Conservation (phyloP, 1,140 invertebrate genomes). For the Drosophila navojoa region DNA sequence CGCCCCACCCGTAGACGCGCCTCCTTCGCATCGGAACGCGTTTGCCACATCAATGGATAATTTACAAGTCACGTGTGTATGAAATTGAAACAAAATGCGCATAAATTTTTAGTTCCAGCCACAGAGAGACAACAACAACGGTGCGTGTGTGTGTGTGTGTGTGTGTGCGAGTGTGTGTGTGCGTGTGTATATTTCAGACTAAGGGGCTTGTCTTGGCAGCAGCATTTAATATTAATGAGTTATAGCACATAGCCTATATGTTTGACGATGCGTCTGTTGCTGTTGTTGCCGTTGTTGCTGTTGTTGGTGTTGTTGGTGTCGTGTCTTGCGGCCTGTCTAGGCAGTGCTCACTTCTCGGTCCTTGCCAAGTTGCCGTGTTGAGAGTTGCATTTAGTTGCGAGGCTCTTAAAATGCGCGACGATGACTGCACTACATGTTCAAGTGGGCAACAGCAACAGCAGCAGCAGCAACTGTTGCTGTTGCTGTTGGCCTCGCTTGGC, state of each 20-base stretch:
- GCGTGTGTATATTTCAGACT: constrained; percentile 38
- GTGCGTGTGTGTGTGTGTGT: constrained; percentile 11
- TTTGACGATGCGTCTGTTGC: constrained; percentile 76
- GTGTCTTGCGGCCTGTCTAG: constrained; percentile 57
- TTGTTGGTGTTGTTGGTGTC: constrained; percentile 53
- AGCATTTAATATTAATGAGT: constrained; percentile 82
- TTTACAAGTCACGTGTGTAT: constrained; percentile 81
- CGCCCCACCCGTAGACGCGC: constrained; percentile 1
- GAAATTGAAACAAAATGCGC: constrained; percentile 82
- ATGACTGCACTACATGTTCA: constrained; percentile 77
- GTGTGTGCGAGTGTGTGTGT: constrained; percentile 22
- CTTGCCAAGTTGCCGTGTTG: constrained; percentile 59
- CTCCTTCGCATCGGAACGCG: constrained; percentile 23
- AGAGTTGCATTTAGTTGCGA: constrained; percentile 76
- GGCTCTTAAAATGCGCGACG: constrained; percentile 66
- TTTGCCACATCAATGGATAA: constrained; percentile 80
- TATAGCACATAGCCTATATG: constrained; percentile 81
- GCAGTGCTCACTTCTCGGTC: constrained; percentile 47
- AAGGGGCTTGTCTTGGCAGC: constrained; percentile 74
- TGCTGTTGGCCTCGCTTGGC: constrained; percentile 42
- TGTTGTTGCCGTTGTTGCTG: constrained; percentile 47
- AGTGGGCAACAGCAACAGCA: constrained; percentile 57
- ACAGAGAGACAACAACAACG: constrained; percentile 31
- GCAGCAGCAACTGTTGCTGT: constrained; percentile 15
- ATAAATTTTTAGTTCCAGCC: constrained; percentile 63